A percentile compares a stretch with the other conserved stretches of the same genome.
Evolutionary conservation across 1,140 invertebrate genomes (phyloP).

Genomic region (Pseudomyrmex pallidus): DNA sequence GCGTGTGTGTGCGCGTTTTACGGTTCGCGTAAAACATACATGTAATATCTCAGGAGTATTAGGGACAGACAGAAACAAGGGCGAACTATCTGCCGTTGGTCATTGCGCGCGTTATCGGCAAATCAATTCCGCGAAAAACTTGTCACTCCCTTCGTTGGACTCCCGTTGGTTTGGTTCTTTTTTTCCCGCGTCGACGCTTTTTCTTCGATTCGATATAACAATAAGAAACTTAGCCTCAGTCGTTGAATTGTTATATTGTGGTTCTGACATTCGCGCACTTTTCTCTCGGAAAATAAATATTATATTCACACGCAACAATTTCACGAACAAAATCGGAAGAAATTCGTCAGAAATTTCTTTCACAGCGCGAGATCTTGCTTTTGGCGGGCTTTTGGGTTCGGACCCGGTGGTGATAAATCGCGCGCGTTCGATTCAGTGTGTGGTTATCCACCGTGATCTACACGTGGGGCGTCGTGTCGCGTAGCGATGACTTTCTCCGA

Average conservation of each 20-base stretch:
- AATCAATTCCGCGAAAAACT: conserved; percentile 72
- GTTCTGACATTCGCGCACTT: neutral
- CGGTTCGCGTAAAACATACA: conserved; percentile 65
- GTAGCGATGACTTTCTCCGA: conserved; percentile 49
- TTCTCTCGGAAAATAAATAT: neutral
- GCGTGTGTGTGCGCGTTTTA: conserved; percentile 65
- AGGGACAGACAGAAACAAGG: conserved; percentile 58
- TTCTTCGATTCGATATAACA: neutral
- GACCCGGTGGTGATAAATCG: conserved; percentile 17
- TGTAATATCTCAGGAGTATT: conserved; percentile 51
- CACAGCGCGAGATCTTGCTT: neutral
- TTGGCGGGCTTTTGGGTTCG: neutral
- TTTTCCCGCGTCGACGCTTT: neutral
- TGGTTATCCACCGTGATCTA: neutral
- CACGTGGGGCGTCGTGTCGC: neutral
- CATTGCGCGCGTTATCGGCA: conserved; percentile 72
- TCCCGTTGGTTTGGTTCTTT: neutral
- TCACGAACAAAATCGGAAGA: conserved; percentile 27
- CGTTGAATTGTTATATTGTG: neutral
- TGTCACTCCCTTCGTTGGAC: conserved; percentile 1
- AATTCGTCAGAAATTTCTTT: neutral
- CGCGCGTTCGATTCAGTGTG: neutral
- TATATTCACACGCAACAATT: neutral
- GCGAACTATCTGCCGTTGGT: conserved; percentile 58
- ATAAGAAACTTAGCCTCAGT: neutral